Base-by-base conservation (phyloP, 2,113 vertebrate genomes). In the Odocoileus virginianus region DNA sequence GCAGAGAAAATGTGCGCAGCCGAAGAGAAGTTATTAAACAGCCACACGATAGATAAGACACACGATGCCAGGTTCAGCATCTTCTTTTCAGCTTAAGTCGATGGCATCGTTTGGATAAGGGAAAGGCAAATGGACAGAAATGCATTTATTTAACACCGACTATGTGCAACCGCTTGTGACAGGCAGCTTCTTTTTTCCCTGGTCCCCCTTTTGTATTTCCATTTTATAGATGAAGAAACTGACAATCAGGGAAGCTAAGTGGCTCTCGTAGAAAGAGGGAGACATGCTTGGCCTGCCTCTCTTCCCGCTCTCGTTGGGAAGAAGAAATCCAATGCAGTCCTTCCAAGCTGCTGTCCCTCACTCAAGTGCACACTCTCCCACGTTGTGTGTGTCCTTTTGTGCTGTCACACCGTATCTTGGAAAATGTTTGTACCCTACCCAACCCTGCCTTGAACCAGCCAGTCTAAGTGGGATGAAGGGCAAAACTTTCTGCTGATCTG, bases 1-100 rank as follows among this genome's bases (percentile, higher is more conserved):
- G 96, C 97, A 98, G 98, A 98, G 97, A 97, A 98, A 92, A 98
- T 96, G 89, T 94, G 40, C 95, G 57, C 71, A 94, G 97, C 74
- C 27, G 57, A 64, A 92, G 90, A 97, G 91, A 92, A 78, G 97
- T 98, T 98, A 98, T 97, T 93, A 98, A 98, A 95, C 71, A 94
- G 97, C 91, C 84, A 28, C 67, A 90, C 5, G 0, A 8, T 52
- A 78, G 84, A 58, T 81, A 98, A 87, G 81, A 50, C 5, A 13
- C 57, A 67, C 16, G 27, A 6, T 45, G 92, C 61, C 5, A 36
- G 55, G 78, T 93, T 81, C 54, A 57, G 78, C 17, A 4, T 90
- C 17, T 1, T 28, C 95, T 96, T 64, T 79, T 87, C 94, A 52
- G 0, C 0, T 54, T 61, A 88, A 33, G 43, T 76, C 7, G 50